Evolutionary conservation across 2,888 invertebrate species (phyloP), one percentile per base, ranked within the genome.

Genomic region (Sarcophaga caerulescens): DNA sequence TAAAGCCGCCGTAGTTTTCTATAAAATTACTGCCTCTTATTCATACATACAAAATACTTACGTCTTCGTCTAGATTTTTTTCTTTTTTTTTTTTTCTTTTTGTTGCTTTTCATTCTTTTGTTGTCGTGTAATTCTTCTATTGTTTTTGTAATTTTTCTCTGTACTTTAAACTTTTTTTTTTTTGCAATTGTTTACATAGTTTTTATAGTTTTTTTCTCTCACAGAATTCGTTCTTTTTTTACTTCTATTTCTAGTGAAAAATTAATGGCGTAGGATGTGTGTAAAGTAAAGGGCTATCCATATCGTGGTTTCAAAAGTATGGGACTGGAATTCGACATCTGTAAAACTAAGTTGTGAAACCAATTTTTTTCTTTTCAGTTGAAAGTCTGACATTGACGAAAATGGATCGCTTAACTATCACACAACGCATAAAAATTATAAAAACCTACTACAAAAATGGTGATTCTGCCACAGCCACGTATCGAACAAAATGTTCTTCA

Each of bases 101-200:
- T 74, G 59, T 19, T 74, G 17, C 21, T 45, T 57, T 21, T 25
- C 35, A 21, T 44, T 57, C 11, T 52, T 65, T 19, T 73, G 65
- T 21, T 2, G 10, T 59, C 19, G 45, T 23, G 25, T 59, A 71
- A 68, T 66, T 35, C 52, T 47, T 21, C 45, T 12, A 69, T 69
- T 77, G 65, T 71, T 77, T 71, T 35, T 35, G 35, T 35, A 19
- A 70, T 25, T 19, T 59, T 71, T 76, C 35, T 65, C 59, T 68
- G 17, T 66, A 52, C 47, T 62, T 44, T 66, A 57, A 47, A 52
- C 52, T 75, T 44, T 4, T 23, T 12, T 71, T n/a, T 12, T 70
- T 75, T 62, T 45, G 62, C 73, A 77, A 76, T 82, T 76, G 82
- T 77, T 73, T 45, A 19, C 57, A 73, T 47, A 68, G 75, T 76